Evolutionary conservation across 2,113 vertebrate genomes (phyloP).

Genomic region (Poeciliopsis retropinna): DNA sequence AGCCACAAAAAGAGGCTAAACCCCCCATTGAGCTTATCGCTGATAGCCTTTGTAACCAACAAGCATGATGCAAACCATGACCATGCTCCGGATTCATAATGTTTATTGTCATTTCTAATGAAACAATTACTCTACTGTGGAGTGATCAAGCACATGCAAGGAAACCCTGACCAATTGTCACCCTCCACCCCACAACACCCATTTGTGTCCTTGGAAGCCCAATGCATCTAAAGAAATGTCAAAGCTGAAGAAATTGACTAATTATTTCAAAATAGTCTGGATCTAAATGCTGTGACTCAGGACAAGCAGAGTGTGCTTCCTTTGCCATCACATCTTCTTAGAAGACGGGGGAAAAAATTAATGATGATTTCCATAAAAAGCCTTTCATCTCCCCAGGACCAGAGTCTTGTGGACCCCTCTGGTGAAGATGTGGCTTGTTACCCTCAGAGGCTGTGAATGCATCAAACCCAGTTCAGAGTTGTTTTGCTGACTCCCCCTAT

Average conservation of each 20-base stretch:
- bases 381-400: slow-evolving; percentile 60
- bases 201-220: slow-evolving; percentile 24
- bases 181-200: not conserved
- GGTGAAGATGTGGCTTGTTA: slow-evolving; percentile 43
- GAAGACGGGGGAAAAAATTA: slow-evolving; percentile 18
- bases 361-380: slow-evolving; percentile 58
- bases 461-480: slow-evolving; percentile 40
- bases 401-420: slow-evolving; percentile 43
- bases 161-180: slow-evolving; percentile 17
- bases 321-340: slow-evolving; percentile 39
- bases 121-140: slow-evolving; percentile 57
- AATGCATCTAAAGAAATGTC: not conserved
- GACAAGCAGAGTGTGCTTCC: slow-evolving; percentile 31
- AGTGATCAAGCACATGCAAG: slow-evolving; percentile 26
- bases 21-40: slow-evolving; percentile 65
- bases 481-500: slow-evolving; percentile 45
- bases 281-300: slow-evolving; percentile 26
- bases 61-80: slow-evolving; percentile 38
- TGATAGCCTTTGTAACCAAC: slow-evolving; percentile 58
- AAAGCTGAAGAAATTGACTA: slow-evolving; percentile 15
- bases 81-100: slow-evolving; percentile 31
- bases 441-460: slow-evolving; percentile 19
- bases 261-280: slow-evolving; percentile 14
- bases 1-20: slow-evolving; percentile 58
- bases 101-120: slow-evolving; percentile 42